Evolutionary conservation across 2,113 vertebrate species (phyloP).

Genomic region (Tragelaphus imberbis): DNA sequence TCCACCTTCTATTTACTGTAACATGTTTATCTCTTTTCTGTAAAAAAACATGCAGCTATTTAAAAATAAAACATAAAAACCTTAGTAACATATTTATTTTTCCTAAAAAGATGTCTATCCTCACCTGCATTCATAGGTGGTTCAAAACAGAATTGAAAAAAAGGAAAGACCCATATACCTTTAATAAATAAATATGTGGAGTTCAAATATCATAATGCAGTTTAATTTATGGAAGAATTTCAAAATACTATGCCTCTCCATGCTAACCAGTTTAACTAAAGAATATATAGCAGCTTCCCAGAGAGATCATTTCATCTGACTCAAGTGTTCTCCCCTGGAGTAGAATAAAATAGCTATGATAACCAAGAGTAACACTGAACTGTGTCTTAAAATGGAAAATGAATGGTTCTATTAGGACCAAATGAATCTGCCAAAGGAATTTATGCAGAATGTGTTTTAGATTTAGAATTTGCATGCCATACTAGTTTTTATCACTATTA

Average conservation of each 20-base stretch:
- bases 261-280: slow-evolving; percentile 4
- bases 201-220: neutral
- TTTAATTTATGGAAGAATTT: neutral
- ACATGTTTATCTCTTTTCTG: neutral
- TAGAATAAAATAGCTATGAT: slow-evolving; percentile 38
- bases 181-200: slow-evolving; percentile 3
- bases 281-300: neutral
- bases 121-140: neutral
- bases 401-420: slow-evolving; percentile 38
- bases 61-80: neutral
- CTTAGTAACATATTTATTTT: neutral
- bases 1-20: neutral
- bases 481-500: slow-evolving; percentile 58
- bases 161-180: fast-evolving
- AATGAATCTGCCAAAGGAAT: slow-evolving; percentile 50
- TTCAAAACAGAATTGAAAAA: neutral
- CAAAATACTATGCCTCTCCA: neutral
- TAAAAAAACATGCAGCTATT: neutral
- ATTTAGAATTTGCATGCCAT: slow-evolving; percentile 57
- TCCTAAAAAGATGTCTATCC: neutral
- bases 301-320: neutral
- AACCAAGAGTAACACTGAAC: slow-evolving; percentile 13
- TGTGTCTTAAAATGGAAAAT: slow-evolving; percentile 42
- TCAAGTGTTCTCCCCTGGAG: neutral
- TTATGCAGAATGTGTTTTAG: slow-evolving; percentile 45